A percentile compares a stretch with the other conserved stretches of the same genome.
Conservation (phyloP, 2,797 vertebrate genomes). For the Nyctalus aviator region DNA sequence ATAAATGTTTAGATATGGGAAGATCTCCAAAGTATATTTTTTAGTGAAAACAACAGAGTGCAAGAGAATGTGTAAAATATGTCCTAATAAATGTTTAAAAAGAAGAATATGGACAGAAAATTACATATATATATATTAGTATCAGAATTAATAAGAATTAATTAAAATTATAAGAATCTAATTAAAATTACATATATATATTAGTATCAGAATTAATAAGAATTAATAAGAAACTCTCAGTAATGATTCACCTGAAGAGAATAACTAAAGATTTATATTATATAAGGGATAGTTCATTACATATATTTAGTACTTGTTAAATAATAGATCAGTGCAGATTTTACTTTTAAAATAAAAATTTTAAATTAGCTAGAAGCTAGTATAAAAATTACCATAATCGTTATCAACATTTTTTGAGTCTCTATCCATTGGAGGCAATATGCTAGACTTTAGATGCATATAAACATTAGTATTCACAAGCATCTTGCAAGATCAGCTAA, state of each 20-base stretch:
- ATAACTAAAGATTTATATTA: conserved; percentile 6
- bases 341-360: conserved; percentile 45
- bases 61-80: background rate
- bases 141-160: too few relatives aligned
- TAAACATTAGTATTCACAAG: background rate
- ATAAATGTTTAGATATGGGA: background rate
- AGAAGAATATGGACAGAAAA: background rate
- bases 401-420: background rate
- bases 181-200: background rate
- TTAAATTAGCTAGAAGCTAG: background rate
- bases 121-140: background rate
- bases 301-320: background rate
- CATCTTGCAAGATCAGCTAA: background rate
- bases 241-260: background rate
- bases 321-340: background rate
- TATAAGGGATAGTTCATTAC: background rate
- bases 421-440: background rate
- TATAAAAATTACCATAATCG: conserved; percentile 21
- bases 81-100: background rate
- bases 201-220: too few relatives aligned
- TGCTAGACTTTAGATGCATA: background rate
- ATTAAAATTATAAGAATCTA: too few relatives aligned
- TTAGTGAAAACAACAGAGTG: background rate
- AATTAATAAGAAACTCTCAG: conserved; percentile 7
- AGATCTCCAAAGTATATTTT: background rate